phyloP scores from a whole-genome alignment of 2,888 invertebrate genomes.

The Mantis religiosa region DNA sequence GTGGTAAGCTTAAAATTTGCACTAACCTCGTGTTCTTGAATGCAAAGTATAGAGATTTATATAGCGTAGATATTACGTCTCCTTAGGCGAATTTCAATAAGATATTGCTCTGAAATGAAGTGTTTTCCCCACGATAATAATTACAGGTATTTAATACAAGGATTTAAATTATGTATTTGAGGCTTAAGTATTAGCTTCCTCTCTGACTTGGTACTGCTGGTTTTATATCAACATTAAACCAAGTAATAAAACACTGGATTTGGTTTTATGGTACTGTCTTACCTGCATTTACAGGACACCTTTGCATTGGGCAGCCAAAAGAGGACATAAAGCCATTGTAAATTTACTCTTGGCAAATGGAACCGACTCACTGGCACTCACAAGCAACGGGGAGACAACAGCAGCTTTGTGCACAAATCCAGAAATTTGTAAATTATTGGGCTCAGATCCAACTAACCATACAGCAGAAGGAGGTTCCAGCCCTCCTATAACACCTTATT shows the following conservation, averaged over 20 bases:
- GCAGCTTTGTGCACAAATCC: slow-evolving; percentile 50
- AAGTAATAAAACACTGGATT: not conserved
- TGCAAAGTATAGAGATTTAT: too few relatives aligned
- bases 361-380: slow-evolving; percentile 52
- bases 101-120: too few relatives aligned
- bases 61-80: too few relatives aligned
- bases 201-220: too few relatives aligned
- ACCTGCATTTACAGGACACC: slow-evolving; percentile 54
- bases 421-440: slow-evolving; percentile 48
- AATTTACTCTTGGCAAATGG: slow-evolving; percentile 54
- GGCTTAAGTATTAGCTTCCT: too few relatives aligned
- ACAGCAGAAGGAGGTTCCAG: slow-evolving; percentile 34
- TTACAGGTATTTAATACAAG: too few relatives aligned
- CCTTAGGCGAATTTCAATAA: too few relatives aligned
- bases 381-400: slow-evolving; percentile 54
- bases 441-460: slow-evolving; percentile 26
- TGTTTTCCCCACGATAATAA: too few relatives aligned
- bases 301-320: slow-evolving; percentile 64
- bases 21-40: not conserved
- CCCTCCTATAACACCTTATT: slow-evolving; percentile 51
- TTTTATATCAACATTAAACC: too few relatives aligned
- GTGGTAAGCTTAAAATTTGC: slow-evolving; percentile 48
- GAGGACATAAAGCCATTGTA: slow-evolving; percentile 54
- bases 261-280: not conserved
- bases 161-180: too few relatives aligned